These are phyloP conservation scores for Harpagus bidentatus DNA, from an alignment of 2,113 vertebrate genomes.

Conservation along the genomic window DNA sequence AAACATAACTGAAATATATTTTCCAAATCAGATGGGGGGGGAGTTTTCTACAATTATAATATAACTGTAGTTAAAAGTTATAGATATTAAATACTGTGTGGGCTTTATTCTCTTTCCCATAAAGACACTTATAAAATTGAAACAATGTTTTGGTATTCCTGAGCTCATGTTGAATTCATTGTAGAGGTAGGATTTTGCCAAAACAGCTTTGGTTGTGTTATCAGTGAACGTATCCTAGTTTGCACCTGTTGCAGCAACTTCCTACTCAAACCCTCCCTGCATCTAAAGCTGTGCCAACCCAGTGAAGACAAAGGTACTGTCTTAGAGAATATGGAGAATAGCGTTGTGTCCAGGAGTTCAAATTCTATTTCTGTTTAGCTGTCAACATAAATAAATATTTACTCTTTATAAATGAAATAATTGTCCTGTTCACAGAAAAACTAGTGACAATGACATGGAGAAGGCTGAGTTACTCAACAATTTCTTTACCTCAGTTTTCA, in stretches of 20 bases:
- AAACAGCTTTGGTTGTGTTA: not conserved
- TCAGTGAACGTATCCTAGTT: not conserved
- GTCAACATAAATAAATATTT: not conserved
- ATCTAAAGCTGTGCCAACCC: not conserved
- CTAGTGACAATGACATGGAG: not conserved
- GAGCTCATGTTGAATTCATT: not conserved
- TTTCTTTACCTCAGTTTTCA: not conserved
- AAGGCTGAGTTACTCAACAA: not conserved
- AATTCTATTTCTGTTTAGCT: not conserved
- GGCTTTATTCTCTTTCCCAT: not conserved
- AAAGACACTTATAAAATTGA: not conserved
- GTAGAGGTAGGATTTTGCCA: not conserved
- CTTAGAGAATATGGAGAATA: not conserved
- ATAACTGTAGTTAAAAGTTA: not conserved
- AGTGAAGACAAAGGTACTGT: not conserved
- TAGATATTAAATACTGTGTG: not conserved
- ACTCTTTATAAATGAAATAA: not conserved
- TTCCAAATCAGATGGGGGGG: not conserved
- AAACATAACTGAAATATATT: not conserved
- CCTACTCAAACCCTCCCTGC: not conserved
- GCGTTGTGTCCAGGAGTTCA: not conserved
- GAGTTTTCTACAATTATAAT: not conserved
- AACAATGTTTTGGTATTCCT: not conserved
- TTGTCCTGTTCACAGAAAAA: not conserved
- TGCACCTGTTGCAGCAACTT: fast-evolving